phyloP scores from a whole-genome alignment of 2,888 invertebrate species.

The Andrena minutula region DNA sequence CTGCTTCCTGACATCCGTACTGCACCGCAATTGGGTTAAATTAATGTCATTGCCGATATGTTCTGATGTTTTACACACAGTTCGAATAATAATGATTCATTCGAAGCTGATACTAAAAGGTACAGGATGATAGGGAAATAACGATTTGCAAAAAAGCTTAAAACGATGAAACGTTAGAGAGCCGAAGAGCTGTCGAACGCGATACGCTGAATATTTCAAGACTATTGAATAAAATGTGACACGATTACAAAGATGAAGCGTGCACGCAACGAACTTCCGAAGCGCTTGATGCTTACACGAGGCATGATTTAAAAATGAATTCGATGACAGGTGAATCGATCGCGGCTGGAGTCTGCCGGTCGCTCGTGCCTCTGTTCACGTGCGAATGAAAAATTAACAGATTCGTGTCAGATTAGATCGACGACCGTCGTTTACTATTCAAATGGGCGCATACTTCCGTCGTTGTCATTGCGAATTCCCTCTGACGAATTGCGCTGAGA shows the following conservation, averaged over 20 bases:
- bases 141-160: background rate
- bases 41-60: background rate
- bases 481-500: conserved; percentile 65
- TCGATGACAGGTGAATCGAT: conserved; percentile 62
- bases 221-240: background rate
- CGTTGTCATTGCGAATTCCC: conserved; percentile 70
- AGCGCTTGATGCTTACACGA: background rate
- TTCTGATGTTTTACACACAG: background rate
- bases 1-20: conserved; percentile 33
- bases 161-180: background rate
- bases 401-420: conserved; percentile 76
- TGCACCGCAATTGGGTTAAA: background rate
- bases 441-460: conserved; percentile 68
- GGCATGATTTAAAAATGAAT: conserved; percentile 56
- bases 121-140: too few species aligned
- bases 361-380: conserved; percentile 41
- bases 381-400: conserved; percentile 75
- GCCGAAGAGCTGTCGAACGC: background rate
- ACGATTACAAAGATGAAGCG: background rate
- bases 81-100: background rate
- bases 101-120: too few species aligned
- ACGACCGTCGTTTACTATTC: conserved; percentile 76
- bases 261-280: conserved; percentile 17
- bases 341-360: conserved; percentile 23
- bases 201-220: background rate